phyloP scores from a whole-genome alignment of 1,140 invertebrate species.

The Hycleus cichorii region DNA sequence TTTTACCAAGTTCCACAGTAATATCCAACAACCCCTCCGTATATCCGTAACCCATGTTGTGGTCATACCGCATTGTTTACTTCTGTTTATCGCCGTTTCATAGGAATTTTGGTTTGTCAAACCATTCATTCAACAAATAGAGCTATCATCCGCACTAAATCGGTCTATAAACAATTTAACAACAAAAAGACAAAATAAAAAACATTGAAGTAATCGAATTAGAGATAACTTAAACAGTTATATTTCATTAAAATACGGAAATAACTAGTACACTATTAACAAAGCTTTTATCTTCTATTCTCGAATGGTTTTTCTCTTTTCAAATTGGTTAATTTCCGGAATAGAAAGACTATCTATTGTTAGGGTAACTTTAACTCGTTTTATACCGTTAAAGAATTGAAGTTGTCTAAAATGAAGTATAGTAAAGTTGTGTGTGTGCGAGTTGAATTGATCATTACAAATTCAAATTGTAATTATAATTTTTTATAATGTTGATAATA shows the following conservation, averaged over 20 bases:
- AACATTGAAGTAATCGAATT: neutral
- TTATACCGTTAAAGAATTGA: too few relatives aligned
- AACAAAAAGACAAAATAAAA: conserved; percentile 1
- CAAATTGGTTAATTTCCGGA: conserved; percentile 25
- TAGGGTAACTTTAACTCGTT: conserved; percentile 6
- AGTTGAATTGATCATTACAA: too few relatives aligned
- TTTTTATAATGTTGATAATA: too few relatives aligned
- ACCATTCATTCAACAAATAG: conserved; percentile 4
- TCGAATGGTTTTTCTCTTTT: conserved; percentile 9
- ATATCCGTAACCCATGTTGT: conserved; percentile 14
- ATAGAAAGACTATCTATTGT: conserved; percentile 18
- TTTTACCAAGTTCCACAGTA: conserved; percentile 2
- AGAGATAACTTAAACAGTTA: too few relatives aligned
- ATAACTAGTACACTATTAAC: too few relatives aligned
- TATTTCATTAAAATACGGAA: too few relatives aligned
- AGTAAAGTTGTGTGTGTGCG: too few relatives aligned
- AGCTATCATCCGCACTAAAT: too few relatives aligned
- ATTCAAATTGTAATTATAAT: too few relatives aligned
- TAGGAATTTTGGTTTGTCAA: conserved; percentile 7
- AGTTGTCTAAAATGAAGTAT: too few relatives aligned
- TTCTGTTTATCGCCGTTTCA: conserved; percentile 15
- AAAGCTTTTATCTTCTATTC: neutral
- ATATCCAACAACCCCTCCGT: conserved; percentile 4
- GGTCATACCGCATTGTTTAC: conserved; percentile 15
- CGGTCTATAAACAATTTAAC: neutral